Conservation (phyloP, 2,888 invertebrate species). For the Drosophila aldrichi region DNA sequence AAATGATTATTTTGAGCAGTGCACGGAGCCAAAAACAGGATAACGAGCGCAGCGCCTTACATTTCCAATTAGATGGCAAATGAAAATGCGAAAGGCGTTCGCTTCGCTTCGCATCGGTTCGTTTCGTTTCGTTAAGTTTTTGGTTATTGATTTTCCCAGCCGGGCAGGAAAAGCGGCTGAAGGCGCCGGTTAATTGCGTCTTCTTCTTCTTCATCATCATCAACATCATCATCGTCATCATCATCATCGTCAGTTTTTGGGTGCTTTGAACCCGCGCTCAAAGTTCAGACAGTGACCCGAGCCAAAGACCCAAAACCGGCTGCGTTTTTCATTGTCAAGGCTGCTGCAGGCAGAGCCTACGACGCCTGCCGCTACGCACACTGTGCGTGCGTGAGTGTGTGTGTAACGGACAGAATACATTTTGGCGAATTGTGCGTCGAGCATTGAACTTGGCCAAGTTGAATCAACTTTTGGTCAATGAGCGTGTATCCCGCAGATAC, state of each 20-base stretch:
- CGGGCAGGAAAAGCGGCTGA: conserved; percentile 4
- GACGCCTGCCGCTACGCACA: conserved; percentile 50
- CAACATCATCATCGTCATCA: background rate
- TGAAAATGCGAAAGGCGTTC: conserved; percentile 27
- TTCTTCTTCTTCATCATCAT: background rate
- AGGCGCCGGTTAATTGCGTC: conserved; percentile 10
- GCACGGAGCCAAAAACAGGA: conserved; percentile 23
- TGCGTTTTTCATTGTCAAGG: conserved; percentile 59
- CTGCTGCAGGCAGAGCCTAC: conserved; percentile 41
- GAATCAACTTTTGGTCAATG: conserved; percentile 63
- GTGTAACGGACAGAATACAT: conserved; percentile 26
- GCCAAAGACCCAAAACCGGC: conserved; percentile 36
- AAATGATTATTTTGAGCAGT: conserved; percentile 77
- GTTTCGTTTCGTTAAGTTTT: conserved; percentile 12
- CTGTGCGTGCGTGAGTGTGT: conserved; percentile 4
- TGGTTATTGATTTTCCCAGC: conserved; percentile 60
- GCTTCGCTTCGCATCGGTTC: conserved; percentile 5
- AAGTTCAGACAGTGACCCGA: conserved; percentile 53
- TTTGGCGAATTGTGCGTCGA: conserved; percentile 34
- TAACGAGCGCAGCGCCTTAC: conserved; percentile 47
- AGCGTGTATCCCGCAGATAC: conserved; percentile 63
- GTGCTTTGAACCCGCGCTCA: conserved; percentile 45
- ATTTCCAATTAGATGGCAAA: conserved; percentile 63
- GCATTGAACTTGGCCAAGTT: conserved; percentile 70
- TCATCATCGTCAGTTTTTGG: conserved; percentile 6